Percentiles rank a stretch among this genome's conserved stretches.
Conservation (phyloP, 2,797 vertebrate species). For the Percopsis omiscomaycus region DNA sequence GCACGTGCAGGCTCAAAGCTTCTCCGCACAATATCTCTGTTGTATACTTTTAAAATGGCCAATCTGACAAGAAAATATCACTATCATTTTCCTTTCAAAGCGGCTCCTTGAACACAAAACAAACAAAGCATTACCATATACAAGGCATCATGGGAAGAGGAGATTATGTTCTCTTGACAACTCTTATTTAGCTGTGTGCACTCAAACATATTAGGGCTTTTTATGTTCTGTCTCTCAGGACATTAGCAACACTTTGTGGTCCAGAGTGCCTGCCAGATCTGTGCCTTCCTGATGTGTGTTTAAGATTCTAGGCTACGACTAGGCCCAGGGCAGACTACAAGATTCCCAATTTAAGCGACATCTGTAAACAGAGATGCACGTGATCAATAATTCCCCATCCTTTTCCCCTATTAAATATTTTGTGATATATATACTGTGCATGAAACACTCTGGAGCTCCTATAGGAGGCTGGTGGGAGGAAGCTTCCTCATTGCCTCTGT, state of each 20-base stretch:
- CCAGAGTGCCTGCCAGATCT: constrained; percentile 43
- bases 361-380: constrained; percentile 57
- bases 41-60: constrained; percentile 53
- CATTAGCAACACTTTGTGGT: constrained; percentile 60
- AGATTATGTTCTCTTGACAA: constrained; percentile 68
- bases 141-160: constrained; percentile 49
- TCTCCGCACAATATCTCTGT: constrained; percentile 37
- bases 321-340: constrained; percentile 46
- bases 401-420: constrained; percentile 42
- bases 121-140: constrained; percentile 58
- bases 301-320: constrained; percentile 32
- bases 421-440: constrained; percentile 45
- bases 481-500: constrained; percentile 51
- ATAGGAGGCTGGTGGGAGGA: not conserved
- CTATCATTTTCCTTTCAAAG: constrained; percentile 68
- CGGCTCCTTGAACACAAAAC: constrained; percentile 57
- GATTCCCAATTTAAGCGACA: constrained; percentile 50
- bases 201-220: constrained; percentile 60
- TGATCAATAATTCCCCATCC: constrained; percentile 58
- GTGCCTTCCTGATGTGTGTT: constrained; percentile 37
- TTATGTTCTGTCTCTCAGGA: constrained; percentile 64
- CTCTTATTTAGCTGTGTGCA: constrained; percentile 64
- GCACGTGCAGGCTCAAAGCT: constrained; percentile 24
- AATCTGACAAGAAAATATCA: constrained; percentile 69
- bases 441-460: constrained; percentile 29